Percentiles rank a stretch among this genome's conserved stretches.
phyloP scores from a whole-genome alignment of 53 echinoderm and acorn worm species.

The Holothuria scabra region DNA sequence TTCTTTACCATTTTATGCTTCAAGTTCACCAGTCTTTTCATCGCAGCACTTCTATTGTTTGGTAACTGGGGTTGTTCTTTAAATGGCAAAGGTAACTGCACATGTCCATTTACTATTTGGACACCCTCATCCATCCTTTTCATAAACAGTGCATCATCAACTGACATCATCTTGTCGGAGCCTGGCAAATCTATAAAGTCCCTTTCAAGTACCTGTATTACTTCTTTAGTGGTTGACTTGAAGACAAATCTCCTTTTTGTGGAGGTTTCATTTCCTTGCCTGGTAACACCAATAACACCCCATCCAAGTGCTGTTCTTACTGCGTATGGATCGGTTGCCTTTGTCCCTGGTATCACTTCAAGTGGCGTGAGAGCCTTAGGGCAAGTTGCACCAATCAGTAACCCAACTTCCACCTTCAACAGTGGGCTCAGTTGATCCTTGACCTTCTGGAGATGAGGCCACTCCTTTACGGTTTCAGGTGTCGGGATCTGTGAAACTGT shows the following conservation, averaged over 20 bases:
- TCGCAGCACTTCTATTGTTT: slow-evolving; percentile 51
- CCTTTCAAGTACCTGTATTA: too few species aligned
- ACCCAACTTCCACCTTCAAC: slow-evolving; percentile 34
- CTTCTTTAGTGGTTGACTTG: slow-evolving; percentile 14
- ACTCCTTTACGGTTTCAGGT: slow-evolving; percentile 39
- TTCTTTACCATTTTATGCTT: slow-evolving; percentile 21
- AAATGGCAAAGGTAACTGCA: slow-evolving; percentile 64
- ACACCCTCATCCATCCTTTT: slow-evolving; percentile 64
- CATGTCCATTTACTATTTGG: slow-evolving; percentile 58
- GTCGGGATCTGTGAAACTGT: slow-evolving; percentile 69
- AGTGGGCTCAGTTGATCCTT: too few species aligned
- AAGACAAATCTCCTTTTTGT: slow-evolving; percentile 12
- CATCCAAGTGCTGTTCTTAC: slow-evolving; percentile 59
- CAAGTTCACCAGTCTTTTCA: slow-evolving; percentile 33
- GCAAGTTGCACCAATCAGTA: slow-evolving; percentile 59
- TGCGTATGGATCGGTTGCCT: too few species aligned
- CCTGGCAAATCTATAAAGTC: too few species aligned
- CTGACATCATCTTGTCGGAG: too few species aligned
- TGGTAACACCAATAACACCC: slow-evolving; percentile 58
- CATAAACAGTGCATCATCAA: too few species aligned
- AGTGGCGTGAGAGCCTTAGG: slow-evolving; percentile 44
- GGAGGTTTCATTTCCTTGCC: not conserved
- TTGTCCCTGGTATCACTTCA: too few species aligned
- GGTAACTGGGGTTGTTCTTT: slow-evolving; percentile 54
- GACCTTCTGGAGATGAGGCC: slow-evolving; percentile 56